Percentiles rank a stretch among this genome's conserved stretches.
Evolutionary conservation across 1,140 invertebrate genomes (phyloP).

Genomic region (Heliconius hewitsoni): DNA sequence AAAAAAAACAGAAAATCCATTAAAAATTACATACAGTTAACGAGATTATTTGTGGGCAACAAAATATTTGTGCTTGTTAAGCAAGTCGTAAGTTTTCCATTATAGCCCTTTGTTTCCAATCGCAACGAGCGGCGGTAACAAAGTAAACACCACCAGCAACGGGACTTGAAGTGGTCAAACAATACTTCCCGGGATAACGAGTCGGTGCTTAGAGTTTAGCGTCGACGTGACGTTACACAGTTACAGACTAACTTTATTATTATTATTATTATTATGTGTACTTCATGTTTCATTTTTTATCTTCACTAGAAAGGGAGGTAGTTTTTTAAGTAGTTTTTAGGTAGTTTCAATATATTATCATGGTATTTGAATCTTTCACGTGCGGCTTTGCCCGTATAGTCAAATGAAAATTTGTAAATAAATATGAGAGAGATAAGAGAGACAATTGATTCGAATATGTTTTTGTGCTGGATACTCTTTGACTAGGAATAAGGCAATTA

Average conservation of each 20-base stretch:
- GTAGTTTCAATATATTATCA: neutral
- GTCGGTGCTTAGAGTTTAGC: constrained; percentile 31
- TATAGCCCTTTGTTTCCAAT: constrained; percentile 22
- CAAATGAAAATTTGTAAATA: too few relatives aligned
- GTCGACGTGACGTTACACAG: constrained; percentile 24
- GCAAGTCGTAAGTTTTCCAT: constrained; percentile 10
- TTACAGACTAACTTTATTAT: neutral
- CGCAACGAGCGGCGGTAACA: constrained; percentile 25
- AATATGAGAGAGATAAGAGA: too few relatives aligned
- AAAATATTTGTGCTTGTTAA: constrained; percentile 8
- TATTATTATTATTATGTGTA: neutral
- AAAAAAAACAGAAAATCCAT: neutral
- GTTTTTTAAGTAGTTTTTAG: too few relatives aligned
- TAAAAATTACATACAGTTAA: neutral
- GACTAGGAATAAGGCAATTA: too few relatives aligned
- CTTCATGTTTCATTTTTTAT: neutral
- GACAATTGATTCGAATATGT: too few relatives aligned
- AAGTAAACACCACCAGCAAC: constrained; percentile 35
- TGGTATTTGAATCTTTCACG: neutral
- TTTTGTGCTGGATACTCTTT: too few relatives aligned
- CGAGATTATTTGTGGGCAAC: neutral
- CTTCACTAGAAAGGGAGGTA: too few relatives aligned
- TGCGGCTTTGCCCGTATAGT: too few relatives aligned
- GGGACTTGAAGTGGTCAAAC: constrained; percentile 38
- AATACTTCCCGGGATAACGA: constrained; percentile 33